These are phyloP conservation scores for Passer montanus DNA, from an alignment of 2,113 vertebrate genomes.

Conservation along the genomic window DNA sequence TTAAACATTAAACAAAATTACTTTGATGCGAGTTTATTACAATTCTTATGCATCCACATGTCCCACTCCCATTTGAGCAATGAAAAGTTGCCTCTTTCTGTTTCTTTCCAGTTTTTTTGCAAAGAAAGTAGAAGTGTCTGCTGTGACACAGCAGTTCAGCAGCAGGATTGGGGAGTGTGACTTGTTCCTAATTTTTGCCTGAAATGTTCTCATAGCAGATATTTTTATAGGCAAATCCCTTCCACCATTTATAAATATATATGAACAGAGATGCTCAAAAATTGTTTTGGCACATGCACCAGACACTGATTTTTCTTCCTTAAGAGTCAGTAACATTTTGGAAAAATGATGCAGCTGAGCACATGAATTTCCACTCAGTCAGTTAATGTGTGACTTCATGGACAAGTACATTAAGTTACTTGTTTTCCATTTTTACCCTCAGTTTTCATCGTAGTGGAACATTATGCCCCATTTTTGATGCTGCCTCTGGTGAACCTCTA, in stretches of 20 bases:
- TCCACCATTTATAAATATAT: background rate
- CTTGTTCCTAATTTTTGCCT: background rate
- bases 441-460: background rate
- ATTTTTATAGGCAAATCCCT: background rate
- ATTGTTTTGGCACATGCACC: background rate
- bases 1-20: background rate
- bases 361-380: background rate
- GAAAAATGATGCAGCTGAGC: background rate
- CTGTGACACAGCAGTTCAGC: background rate
- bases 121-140: background rate
- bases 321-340: background rate
- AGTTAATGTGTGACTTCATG: background rate
- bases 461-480: background rate
- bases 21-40: background rate
- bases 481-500: background rate
- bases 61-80: background rate
- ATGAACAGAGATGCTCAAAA: background rate
- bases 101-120: background rate
- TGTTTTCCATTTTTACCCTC: background rate
- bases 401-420: background rate
- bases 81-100: background rate
- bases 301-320: background rate
- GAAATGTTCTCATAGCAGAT: background rate
- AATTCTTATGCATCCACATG: background rate
- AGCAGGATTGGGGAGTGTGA: rapidly evolving